These are phyloP conservation scores for Galendromus occidentalis DNA, from an alignment of 1,140 invertebrate genomes.

Conservation along the genomic window DNA sequence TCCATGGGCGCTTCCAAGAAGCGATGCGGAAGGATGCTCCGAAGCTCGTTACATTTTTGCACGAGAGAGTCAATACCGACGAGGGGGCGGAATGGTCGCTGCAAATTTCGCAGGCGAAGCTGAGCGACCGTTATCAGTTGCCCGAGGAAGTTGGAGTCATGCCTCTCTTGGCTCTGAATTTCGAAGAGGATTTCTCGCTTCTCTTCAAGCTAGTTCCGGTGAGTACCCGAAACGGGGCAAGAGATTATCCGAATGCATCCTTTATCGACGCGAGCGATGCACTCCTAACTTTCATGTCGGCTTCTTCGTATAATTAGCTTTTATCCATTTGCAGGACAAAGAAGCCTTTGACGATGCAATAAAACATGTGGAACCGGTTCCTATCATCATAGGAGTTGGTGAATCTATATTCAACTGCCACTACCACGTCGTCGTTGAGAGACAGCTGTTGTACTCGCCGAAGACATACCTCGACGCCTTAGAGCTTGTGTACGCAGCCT, in stretches of 20 bases:
- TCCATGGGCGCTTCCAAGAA: neutral
- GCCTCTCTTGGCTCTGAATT: constrained; percentile 1
- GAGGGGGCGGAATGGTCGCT: constrained; percentile 5
- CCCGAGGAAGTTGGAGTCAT: constrained; percentile 9
- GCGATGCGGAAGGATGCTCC: neutral
- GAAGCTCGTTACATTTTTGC: neutral
- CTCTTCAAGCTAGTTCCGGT: constrained; percentile 8
- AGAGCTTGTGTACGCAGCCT: neutral
- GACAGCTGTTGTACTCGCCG: neutral
- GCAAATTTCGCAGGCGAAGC: neutral
- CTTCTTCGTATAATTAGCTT: no score
- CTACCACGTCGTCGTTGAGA: neutral
- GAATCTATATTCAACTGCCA: neutral
- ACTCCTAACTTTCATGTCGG: no score
- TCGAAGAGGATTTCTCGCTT: neutral
- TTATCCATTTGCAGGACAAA: neutral
- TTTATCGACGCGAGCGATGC: no score
- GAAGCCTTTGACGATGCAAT: neutral
- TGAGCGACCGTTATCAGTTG: neutral
- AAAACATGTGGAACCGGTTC: neutral
- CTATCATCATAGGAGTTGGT: constrained; percentile 3
- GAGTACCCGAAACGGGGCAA: neutral
- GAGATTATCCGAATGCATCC: neutral
- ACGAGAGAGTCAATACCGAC: neutral
- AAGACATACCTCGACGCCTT: neutral